Conservation (phyloP, 1,140 invertebrate species). For the Trialeurodes vaporariorum region DNA sequence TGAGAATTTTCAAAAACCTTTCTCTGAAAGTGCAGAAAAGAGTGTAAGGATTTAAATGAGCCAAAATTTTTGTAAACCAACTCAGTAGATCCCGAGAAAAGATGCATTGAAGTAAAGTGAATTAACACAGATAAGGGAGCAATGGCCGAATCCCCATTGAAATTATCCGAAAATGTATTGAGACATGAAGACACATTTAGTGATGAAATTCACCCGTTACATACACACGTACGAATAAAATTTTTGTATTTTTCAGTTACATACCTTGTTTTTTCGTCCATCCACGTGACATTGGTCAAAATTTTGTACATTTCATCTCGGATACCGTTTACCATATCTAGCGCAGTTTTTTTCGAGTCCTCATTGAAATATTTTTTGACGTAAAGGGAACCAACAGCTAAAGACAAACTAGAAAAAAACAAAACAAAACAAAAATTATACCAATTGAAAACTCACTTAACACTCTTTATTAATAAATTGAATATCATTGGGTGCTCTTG, state of each 20-base stretch:
- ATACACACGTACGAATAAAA: not conserved
- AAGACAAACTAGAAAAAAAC: conserved; percentile 44
- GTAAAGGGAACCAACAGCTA: conserved; percentile 64
- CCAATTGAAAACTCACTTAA: not conserved
- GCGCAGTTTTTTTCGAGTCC: conserved; percentile 53
- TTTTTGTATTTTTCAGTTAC: not conserved
- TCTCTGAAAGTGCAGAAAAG: too few species aligned
- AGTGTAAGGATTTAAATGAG: too few species aligned
- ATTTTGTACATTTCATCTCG: conserved; percentile 42
- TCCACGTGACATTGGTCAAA: conserved; percentile 65
- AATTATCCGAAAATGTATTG: too few species aligned
- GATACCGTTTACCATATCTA: conserved; percentile 75
- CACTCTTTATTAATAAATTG: too few species aligned
- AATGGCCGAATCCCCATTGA: too few species aligned
- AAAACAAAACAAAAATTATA: conserved; percentile 14
- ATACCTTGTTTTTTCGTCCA: conserved; percentile 66
- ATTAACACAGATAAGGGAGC: too few species aligned
- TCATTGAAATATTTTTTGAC: conserved; percentile 62
- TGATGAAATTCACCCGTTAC: not conserved
- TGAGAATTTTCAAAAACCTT: too few species aligned
- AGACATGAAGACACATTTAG: not conserved
- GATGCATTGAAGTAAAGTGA: too few species aligned
- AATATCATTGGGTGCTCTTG: too few species aligned
- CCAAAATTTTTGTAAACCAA: too few species aligned
- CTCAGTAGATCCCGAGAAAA: too few species aligned